These are phyloP conservation scores for Egretta garzetta DNA, from an alignment of 2,113 vertebrate species.

Conservation along the genomic window DNA sequence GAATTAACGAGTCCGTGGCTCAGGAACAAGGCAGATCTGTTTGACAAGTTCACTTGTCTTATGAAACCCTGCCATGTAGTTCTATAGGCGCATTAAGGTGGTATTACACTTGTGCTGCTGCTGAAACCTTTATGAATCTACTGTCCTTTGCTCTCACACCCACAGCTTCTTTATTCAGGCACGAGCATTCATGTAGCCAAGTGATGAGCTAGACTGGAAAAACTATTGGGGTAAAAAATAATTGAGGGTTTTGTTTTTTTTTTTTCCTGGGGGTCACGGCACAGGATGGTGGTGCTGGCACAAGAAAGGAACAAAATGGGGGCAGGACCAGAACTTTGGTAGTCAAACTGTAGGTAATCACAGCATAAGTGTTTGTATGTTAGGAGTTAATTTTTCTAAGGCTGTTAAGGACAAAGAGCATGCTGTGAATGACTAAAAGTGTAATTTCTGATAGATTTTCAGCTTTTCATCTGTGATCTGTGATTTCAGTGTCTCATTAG, in stretches of 20 bases:
- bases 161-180: background rate
- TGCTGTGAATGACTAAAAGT: constrained; percentile 4
- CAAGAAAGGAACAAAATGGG: background rate
- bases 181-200: background rate
- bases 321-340: background rate
- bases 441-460: constrained; percentile 31
- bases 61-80: background rate
- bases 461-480: constrained; percentile 31
- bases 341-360: background rate
- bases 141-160: background rate
- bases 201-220: background rate
- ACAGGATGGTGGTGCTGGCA: background rate
- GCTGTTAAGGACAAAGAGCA: background rate
- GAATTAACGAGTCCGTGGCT: background rate
- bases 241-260: background rate
- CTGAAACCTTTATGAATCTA: background rate
- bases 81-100: background rate
- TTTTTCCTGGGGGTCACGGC: background rate
- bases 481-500: constrained; percentile 56
- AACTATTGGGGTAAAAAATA: background rate
- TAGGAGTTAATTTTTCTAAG: constrained; percentile 10
- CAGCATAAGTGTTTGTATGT: background rate
- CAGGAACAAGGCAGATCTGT: background rate
- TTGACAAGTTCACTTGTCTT: background rate
- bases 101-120: background rate